Evolutionary conservation across 2,797 vertebrate genomes (phyloP).

Genomic region (Scomberomorus guttatus): DNA sequence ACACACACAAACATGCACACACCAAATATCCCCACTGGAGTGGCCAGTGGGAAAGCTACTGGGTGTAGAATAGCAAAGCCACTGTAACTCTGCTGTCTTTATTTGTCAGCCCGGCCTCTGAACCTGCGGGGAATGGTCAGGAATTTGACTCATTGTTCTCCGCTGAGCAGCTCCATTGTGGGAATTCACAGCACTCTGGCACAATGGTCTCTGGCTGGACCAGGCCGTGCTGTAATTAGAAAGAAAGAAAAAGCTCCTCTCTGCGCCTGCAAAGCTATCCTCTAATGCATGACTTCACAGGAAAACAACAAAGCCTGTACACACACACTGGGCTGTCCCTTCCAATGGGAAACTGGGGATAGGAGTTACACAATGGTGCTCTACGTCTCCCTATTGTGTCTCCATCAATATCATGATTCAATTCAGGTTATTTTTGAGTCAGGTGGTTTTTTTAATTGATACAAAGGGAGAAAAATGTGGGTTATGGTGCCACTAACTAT

Average conservation of each 20-base stretch:
- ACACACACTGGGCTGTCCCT: constrained; percentile 54
- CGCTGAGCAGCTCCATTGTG: constrained; percentile 81
- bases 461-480: background rate
- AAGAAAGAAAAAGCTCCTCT: constrained; percentile 75
- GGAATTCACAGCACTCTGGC: constrained; percentile 78
- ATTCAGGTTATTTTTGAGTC: background rate
- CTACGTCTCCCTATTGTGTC: constrained; percentile 54
- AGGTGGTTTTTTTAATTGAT: background rate
- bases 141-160: constrained; percentile 87
- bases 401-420: background rate
- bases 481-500: too few species aligned
- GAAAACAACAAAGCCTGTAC: constrained; percentile 77
- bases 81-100: constrained; percentile 81
- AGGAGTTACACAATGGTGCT: constrained; percentile 58
- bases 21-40: constrained; percentile 69
- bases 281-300: constrained; percentile 83
- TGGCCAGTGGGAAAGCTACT: constrained; percentile 76
- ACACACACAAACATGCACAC: constrained; percentile 34
- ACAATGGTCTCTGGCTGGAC: constrained; percentile 79
- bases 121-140: constrained; percentile 81
- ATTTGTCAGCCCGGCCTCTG: constrained; percentile 73
- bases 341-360: constrained; percentile 63
- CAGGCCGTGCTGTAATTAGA: constrained; percentile 82
- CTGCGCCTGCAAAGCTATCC: constrained; percentile 74
- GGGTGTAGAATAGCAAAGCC: constrained; percentile 81